Percentiles rank a stretch among this genome's conserved stretches.
phyloP scores from a whole-genome alignment of 2,888 invertebrate species.

The Gisinianus flammeolus region DNA sequence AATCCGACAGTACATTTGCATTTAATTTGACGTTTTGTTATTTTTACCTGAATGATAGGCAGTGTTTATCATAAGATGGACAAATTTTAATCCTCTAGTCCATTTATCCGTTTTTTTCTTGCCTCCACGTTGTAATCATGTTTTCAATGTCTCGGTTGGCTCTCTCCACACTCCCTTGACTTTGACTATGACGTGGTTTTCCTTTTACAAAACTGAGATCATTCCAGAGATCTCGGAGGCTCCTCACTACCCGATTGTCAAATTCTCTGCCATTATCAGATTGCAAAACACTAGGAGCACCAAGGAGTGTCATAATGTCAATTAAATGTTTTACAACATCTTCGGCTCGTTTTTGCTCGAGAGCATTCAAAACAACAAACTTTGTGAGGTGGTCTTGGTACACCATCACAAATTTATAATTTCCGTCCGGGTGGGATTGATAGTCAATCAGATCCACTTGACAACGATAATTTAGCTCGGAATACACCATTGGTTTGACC shows the following conservation, averaged over 20 bases:
- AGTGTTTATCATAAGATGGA: background rate
- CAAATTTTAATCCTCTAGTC: background rate
- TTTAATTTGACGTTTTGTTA: background rate
- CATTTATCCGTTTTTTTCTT: slow-evolving; percentile 12
- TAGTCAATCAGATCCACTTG: slow-evolving; percentile 55
- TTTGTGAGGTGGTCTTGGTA: slow-evolving; percentile 58
- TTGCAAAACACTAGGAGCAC: slow-evolving; percentile 47
- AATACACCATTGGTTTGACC: background rate
- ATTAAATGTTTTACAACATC: slow-evolving; percentile 17
- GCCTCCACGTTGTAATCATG: slow-evolving; percentile 10
- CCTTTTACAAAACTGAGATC: slow-evolving; percentile 8
- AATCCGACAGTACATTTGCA: no score
- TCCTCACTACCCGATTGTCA: background rate
- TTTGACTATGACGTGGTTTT: slow-evolving; percentile 27
- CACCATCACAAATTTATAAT: slow-evolving; percentile 51
- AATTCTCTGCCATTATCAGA: slow-evolving; percentile 48
- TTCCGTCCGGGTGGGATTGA: slow-evolving; percentile 49
- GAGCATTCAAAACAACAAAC: slow-evolving; percentile 50
- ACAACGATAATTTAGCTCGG: background rate
- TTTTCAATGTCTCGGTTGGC: slow-evolving; percentile 22
- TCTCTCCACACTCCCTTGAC: slow-evolving; percentile 25
- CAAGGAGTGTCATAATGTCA: slow-evolving; percentile 48
- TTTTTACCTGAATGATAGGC: background rate
- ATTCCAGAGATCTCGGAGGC: no score
- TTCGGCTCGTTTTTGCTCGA: slow-evolving; percentile 47